Base-by-base conservation (phyloP, 2,113 vertebrate genomes). In the Limanda limanda region DNA sequence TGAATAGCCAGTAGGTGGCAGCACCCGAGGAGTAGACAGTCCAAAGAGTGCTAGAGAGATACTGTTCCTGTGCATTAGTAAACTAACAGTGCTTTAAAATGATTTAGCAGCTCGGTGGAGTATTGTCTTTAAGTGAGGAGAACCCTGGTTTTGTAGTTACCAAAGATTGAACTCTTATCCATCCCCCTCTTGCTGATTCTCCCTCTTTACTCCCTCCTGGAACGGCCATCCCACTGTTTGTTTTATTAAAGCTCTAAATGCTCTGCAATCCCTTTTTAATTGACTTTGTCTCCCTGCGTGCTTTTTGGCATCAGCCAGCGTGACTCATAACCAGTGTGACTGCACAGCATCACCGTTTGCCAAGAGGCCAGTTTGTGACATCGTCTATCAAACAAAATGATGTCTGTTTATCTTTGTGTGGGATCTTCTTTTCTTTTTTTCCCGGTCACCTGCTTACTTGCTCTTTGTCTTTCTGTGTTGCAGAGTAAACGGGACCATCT, bases 401-500 rank as follows among this genome's bases (percentile, higher is more conserved):
- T 92, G 79, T 84, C 69, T 89, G 82, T 89, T 89, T 83, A 82
- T 89, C 79, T 88, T 82, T 65, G 65, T 59, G 65, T 76, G 79
- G 68, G 64, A 73, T 80, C 48, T 75, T 55, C 48, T 75, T 55
- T 60, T 27, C 20, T 24, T 5, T 63, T 31, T 64, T 68, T 3
- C 25, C 10, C 5, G 13, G 9, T 58, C 74, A 77, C 63, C 94
- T 42, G 51, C 73, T 89, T 74, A 88, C 56, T 78, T 35, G 3
- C 47, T 79, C 35, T 81, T 52, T 85, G 58, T 87, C 47, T 69
- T n/a, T 81, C 47, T 89, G 78, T 91, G 61, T 92, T 81, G 25
- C 95, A 99, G 98, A 99, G 98, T 92, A 99, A 99, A 95, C 95
- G 98, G 94, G 98, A 99, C 95, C 98, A 99, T 91, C 97, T 99